phyloP scores from a whole-genome alignment of 2,888 invertebrate species.

The Zaprionus lineosus region DNA sequence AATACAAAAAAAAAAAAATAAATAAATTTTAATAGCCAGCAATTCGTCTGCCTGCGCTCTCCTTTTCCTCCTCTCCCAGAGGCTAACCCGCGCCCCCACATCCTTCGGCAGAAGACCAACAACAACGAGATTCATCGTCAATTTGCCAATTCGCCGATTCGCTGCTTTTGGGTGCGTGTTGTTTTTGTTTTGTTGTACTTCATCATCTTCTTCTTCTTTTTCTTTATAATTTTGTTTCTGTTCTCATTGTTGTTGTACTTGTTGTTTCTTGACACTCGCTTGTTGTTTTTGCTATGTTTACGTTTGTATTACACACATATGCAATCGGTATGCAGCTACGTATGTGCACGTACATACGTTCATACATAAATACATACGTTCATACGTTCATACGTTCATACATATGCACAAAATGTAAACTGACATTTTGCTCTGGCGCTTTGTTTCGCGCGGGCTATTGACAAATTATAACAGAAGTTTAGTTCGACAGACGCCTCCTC shows the following conservation, averaged over 20 bases:
- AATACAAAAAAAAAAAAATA: too few relatives aligned
- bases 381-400: background rate
- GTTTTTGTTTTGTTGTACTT: constrained; percentile 34
- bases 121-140: constrained; percentile 40
- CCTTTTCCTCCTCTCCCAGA: background rate
- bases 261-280: constrained; percentile 40
- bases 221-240: background rate
- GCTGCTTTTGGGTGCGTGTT: constrained; percentile 64
- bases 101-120: constrained; percentile 1
- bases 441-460: constrained; percentile 77
- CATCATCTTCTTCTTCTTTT: constrained; percentile 18
- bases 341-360: constrained; percentile 3
- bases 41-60: constrained; percentile 7
- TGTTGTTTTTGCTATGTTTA: constrained; percentile 58
- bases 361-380: constrained; percentile 15
- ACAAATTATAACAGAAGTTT: constrained; percentile 55
- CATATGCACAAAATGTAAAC: constrained; percentile 47
- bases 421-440: constrained; percentile 70
- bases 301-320: constrained; percentile 32
- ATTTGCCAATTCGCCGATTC: constrained; percentile 32
- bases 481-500: constrained; percentile 16
- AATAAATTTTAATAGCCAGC: constrained; percentile 35
- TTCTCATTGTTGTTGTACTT: constrained; percentile 13
- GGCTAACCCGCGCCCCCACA: background rate
- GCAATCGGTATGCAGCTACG: background rate